Evolutionary conservation across 2,888 invertebrate species (phyloP), one percentile per base, ranked within the genome.

Genomic region (Tribolium freemani): DNA sequence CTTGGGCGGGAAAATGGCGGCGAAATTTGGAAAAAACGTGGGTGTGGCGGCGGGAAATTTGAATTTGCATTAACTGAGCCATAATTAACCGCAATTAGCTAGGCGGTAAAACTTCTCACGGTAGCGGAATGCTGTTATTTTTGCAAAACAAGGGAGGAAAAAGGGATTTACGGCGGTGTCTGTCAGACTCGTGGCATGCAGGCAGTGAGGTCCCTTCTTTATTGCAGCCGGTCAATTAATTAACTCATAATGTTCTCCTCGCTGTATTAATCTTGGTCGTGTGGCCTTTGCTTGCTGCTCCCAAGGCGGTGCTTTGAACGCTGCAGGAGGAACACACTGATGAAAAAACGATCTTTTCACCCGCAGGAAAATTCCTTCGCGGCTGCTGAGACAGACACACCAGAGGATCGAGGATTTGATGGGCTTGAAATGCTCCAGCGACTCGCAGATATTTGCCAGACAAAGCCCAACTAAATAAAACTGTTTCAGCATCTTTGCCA

Each of bases 1-100:
- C 82, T 84, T 82, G 81, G n/a, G n/a, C n/a, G n/a, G n/a, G n/a
- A 78, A 78, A 75, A 77, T 75, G 71, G 75, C 73, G 45, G 30
- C 45, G 48, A 61, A 48, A 48, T 61, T 48, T 61, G 61, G 10
- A 46, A 45, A 26, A 26, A 26, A 26, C 26, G 11, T 45, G 45
- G 9, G 3, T 1, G n/a, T 38, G 38, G 38, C 38, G 38, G 38
- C 38, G 38, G 38, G 9, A 38, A 38, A 38, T 50, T 50, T 10
- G 10, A 16, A 13, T 21, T 21, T 21, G 21, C 21, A 21, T 26
- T 5, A 26, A 26, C 26, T 26, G 26, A 0, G 26, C 26, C 26
- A 26, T 26, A 26, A 26, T 26, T 26, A 26, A 26, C 2, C 26
- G 26, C 26, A 26, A 26, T 26, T 26, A 26, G 3, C 21, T 21